Evolutionary conservation across 2,888 invertebrate species (phyloP).

Genomic region (Herminia tarsipennalis): DNA sequence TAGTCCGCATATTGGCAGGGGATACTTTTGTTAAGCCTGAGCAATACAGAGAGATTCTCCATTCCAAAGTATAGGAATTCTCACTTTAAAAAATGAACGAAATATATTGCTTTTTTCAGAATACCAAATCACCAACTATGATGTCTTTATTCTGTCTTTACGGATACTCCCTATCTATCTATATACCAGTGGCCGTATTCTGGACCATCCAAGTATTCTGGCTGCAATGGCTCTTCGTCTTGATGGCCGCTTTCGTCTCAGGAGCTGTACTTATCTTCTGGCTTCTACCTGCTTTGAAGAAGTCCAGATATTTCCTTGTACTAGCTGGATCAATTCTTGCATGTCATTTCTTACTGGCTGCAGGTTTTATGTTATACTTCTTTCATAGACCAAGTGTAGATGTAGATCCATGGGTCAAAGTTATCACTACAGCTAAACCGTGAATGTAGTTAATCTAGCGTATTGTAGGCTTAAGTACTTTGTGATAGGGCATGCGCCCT

Average conservation of each 20-base stretch:
- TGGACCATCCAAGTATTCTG: conserved; percentile 94
- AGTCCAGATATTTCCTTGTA: conserved; percentile 84
- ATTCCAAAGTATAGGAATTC: neutral
- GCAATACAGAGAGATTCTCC: too few relatives aligned
- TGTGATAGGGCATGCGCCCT: neutral
- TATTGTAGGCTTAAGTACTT: conserved; percentile 2
- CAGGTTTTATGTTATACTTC: conserved; percentile 94
- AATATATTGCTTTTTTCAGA: conserved; percentile 66
- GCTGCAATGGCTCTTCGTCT: conserved; percentile 95
- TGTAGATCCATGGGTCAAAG: conserved; percentile 1
- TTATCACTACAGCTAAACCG: conserved; percentile 46
- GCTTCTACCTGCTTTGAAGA: conserved; percentile 90
- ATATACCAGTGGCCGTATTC: conserved; percentile 96
- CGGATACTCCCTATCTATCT: conserved; percentile 97
- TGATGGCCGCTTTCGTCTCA: conserved; percentile 92
- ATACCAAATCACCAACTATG: conserved; percentile 87
- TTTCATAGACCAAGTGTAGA: conserved; percentile 86
- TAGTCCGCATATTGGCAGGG: too few relatives aligned
- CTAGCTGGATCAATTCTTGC: conserved; percentile 87
- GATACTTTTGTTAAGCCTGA: too few relatives aligned
- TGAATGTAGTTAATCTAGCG: neutral
- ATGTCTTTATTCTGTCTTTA: conserved; percentile 97
- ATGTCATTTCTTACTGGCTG: conserved; percentile 93
- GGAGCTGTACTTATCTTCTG: conserved; percentile 94
- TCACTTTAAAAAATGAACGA: neutral